Conservation (phyloP, 2,888 invertebrate genomes). For the Cacoxenus indagator region DNA sequence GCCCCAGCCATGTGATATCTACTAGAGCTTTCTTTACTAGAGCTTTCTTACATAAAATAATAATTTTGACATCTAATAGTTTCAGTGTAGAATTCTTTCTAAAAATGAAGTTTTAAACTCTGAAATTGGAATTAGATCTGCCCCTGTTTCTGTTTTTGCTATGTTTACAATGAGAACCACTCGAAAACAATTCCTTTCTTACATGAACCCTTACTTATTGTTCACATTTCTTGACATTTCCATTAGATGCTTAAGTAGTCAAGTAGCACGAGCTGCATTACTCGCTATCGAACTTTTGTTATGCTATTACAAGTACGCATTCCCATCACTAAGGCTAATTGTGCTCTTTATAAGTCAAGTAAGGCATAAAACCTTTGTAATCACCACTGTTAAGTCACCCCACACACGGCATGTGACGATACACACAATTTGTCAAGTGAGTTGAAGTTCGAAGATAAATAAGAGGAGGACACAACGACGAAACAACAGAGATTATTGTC, state of each 20-base stretch:
- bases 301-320: not conserved
- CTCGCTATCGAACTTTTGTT: not conserved
- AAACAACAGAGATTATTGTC: slow-evolving; percentile 54
- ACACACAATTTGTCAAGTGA: slow-evolving; percentile 10
- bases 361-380: slow-evolving; percentile 48
- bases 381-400: slow-evolving; percentile 55
- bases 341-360: slow-evolving; percentile 38
- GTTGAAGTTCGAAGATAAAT: slow-evolving; percentile 10
- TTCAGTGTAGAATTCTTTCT: too few relatives aligned
- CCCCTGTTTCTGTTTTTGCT: too few relatives aligned
- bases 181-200: too few relatives aligned
- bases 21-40: too few relatives aligned
- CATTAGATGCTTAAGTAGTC: not conserved
- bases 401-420: slow-evolving; percentile 27
- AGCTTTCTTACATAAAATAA: too few relatives aligned
- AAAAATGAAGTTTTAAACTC: too few relatives aligned
- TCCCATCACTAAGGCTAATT: slow-evolving; percentile 3
- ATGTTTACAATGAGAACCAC: too few relatives aligned
- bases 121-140: too few relatives aligned
- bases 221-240: not conserved
- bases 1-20: too few relatives aligned
- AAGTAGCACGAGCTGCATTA: not conserved
- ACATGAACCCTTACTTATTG: not conserved
- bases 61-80: too few relatives aligned
- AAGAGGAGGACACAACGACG: slow-evolving; percentile 31